A percentile compares a stretch with the other conserved stretches of the same genome.
Evolutionary conservation across 2,888 invertebrate species (phyloP).

Genomic region (Clepsis dumicolana): DNA sequence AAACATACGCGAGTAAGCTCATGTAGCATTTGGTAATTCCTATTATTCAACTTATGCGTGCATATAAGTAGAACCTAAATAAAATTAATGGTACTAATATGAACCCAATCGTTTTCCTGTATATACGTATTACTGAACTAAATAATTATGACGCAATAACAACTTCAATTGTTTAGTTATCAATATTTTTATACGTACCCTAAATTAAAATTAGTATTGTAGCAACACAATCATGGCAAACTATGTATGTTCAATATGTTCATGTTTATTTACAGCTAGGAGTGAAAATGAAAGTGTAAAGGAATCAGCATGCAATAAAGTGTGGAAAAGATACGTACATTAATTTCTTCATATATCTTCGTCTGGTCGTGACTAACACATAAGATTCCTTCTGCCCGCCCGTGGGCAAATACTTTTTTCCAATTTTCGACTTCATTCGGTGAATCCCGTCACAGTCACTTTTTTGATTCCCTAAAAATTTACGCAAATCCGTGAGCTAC

Average conservation of each 20-base stretch:
- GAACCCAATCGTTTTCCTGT: background rate
- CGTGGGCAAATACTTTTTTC: constrained; percentile 87
- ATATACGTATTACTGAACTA: background rate
- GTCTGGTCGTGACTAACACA: constrained; percentile 86
- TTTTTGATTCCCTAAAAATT: constrained; percentile 51
- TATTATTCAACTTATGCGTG: constrained; percentile 4
- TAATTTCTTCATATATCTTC: constrained; percentile 89
- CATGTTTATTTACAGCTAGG: background rate
- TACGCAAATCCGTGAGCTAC: constrained; percentile 38
- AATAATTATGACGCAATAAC: constrained; percentile 1
- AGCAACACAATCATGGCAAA: background rate
- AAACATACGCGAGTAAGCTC: background rate
- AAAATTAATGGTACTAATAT: background rate
- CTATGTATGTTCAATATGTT: background rate
- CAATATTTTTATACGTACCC: background rate
- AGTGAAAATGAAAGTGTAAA: background rate
- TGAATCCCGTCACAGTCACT: constrained; percentile 54
- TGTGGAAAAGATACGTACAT: constrained; percentile 82
- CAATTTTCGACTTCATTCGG: constrained; percentile 83
- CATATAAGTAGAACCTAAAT: background rate
- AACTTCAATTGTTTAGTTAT: background rate
- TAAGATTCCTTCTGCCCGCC: constrained; percentile 87
- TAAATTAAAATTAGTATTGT: background rate
- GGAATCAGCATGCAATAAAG: constrained; percentile 44
- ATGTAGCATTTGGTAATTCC: background rate